Conservation (phyloP, 2,888 invertebrate genomes). For the Pasiphila rectangulata region DNA sequence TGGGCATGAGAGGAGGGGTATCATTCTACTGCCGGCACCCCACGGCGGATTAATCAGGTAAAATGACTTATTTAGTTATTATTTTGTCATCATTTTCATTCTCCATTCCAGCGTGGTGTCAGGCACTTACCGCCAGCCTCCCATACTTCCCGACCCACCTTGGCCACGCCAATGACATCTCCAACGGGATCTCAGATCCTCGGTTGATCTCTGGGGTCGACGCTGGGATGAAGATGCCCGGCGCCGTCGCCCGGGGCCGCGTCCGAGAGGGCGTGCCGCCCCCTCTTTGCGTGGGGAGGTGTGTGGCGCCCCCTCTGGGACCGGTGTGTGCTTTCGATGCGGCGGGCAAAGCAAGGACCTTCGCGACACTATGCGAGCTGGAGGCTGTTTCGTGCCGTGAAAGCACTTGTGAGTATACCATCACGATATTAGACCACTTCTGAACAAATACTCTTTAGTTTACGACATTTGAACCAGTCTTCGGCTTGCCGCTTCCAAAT, state of each 20-base stretch:
- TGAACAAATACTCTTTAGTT: background rate
- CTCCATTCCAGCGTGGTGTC: slow-evolving; percentile 58
- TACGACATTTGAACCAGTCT: too few relatives aligned
- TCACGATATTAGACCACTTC: too few relatives aligned
- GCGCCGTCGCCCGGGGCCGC: slow-evolving; percentile 47
- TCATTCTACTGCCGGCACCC: too few relatives aligned
- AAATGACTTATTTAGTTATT: too few relatives aligned
- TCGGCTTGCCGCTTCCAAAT: too few relatives aligned
- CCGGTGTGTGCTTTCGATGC: slow-evolving; percentile 82
- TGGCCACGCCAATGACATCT: slow-evolving; percentile 48
- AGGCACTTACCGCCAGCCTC: slow-evolving; percentile 55
- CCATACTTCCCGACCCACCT: slow-evolving; percentile 57
- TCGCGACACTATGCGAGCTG: slow-evolving; percentile 80
- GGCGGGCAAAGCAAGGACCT: slow-evolving; percentile 77
- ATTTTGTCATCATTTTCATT: too few relatives aligned
- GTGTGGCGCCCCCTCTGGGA: slow-evolving; percentile 66
- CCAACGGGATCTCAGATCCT: slow-evolving; percentile 45
- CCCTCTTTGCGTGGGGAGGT: slow-evolving; percentile 66
- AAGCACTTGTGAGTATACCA: slow-evolving; percentile 80
- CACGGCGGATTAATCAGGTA: too few relatives aligned
- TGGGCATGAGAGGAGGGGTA: too few relatives aligned
- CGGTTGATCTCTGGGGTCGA: too few relatives aligned
- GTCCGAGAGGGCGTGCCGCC: slow-evolving; percentile 70
- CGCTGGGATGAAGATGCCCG: slow-evolving; percentile 41
- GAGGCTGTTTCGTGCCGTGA: slow-evolving; percentile 80